Evolutionary conservation across 1,140 invertebrate genomes (phyloP).

Genomic region (Anastatus disparis): DNA sequence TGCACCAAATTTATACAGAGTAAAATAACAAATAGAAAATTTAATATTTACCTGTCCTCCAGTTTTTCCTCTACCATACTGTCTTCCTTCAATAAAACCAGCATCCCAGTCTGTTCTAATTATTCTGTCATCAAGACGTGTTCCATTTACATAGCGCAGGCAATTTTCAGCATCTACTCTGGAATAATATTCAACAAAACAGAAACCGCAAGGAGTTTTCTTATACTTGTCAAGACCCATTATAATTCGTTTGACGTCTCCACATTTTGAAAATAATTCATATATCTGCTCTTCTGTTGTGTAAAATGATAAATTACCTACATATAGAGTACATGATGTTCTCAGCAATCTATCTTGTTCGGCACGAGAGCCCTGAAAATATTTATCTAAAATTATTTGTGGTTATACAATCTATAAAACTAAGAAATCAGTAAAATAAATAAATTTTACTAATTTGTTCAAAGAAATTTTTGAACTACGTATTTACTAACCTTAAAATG

Average conservation of each 20-base stretch:
- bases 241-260: conserved; percentile 94
- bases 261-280: conserved; percentile 95
- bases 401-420: conserved; percentile 21
- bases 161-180: conserved; percentile 91
- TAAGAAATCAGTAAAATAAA: conserved; percentile 1
- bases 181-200: conserved; percentile 97
- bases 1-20: too few species aligned
- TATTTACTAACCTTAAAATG: conserved; percentile 85
- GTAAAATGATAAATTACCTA: conserved; percentile 98
- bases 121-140: conserved; percentile 95
- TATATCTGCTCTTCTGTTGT: conserved; percentile 99
- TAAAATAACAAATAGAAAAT: too few species aligned
- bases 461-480: background rate
- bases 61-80: conserved; percentile 97
- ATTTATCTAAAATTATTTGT: conserved; percentile 36
- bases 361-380: conserved; percentile 83
- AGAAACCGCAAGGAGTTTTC: conserved; percentile 99
- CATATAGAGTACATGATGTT: conserved; percentile 87
- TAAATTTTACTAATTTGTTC: background rate
- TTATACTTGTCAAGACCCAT: conserved; percentile 99
- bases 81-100: conserved; percentile 97
- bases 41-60: conserved; percentile 92
- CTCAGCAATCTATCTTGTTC: conserved; percentile 90
- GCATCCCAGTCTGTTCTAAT: conserved; percentile 99
- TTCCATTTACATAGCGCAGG: conserved; percentile 97